phyloP scores from a whole-genome alignment of 2,797 vertebrate genomes.

The Chanos chanos region DNA sequence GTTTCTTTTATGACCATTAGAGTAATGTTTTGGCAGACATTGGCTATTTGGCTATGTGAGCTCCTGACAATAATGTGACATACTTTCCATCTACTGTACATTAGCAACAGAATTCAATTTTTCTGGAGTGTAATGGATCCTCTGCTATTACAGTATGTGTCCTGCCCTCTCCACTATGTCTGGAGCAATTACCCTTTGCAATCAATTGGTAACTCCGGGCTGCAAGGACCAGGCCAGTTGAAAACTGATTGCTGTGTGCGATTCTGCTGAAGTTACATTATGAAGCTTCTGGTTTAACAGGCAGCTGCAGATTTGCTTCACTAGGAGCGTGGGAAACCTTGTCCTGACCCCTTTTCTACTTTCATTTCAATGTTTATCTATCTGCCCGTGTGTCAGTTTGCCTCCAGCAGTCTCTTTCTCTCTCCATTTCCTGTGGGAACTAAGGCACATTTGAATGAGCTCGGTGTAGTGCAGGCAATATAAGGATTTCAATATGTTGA shows the following conservation, averaged over 20 bases:
- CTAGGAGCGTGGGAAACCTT: slow-evolving; percentile 3
- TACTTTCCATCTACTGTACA: no score
- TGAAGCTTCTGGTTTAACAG: slow-evolving; percentile 18
- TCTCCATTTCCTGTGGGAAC: neutral
- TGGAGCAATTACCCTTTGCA: neutral
- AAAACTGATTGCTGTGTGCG: slow-evolving; percentile 35
- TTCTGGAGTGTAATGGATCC: no score
- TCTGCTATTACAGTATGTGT: no score
- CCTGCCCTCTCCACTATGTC: neutral
- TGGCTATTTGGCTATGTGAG: no score
- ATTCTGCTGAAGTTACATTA: slow-evolving; percentile 26
- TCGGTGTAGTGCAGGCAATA: neutral
- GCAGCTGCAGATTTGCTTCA: slow-evolving; percentile 13
- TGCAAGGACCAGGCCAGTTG: slow-evolving; percentile 16
- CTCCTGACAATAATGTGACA: no score
- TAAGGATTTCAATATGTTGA: neutral
- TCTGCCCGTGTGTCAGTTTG: slow-evolving; percentile 10
- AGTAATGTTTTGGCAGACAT: no score
- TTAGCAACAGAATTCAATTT: no score
- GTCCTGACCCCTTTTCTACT: no score
- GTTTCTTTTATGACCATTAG: no score
- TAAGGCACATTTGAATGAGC: neutral
- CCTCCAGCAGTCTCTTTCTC: neutral
- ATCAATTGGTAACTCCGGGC: neutral
- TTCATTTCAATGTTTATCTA: no score